Conservation (phyloP, 2,888 invertebrate species). For the Trisateles emortualis region DNA sequence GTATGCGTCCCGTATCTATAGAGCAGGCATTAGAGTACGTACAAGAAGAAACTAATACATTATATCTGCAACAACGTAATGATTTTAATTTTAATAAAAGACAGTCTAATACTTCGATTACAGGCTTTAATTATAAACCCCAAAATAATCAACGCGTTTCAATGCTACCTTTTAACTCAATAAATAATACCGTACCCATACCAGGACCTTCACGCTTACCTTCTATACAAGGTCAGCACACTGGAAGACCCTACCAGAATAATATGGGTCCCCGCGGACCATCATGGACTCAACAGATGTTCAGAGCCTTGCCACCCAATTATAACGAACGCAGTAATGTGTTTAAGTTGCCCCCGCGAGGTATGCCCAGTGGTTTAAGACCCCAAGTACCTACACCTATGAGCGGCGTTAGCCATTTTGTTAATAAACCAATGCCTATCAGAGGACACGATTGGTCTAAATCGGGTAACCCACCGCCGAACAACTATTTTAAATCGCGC, state of each 20-base stretch:
- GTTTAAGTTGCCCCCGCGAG: not conserved
- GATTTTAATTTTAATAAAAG: no score
- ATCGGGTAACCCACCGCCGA: conserved; percentile 36
- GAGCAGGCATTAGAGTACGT: conserved; percentile 30
- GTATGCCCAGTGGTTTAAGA: not conserved
- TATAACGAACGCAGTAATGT: conserved; percentile 4
- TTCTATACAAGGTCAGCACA: not conserved
- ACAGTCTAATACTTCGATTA: no score
- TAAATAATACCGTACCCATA: no score
- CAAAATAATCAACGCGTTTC: no score
- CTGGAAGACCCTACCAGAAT: conserved; percentile 10
- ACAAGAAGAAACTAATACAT: conserved; percentile 27
- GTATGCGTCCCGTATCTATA: conserved; percentile 12
- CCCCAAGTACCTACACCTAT: conserved; percentile 20
- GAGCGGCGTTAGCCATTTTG: conserved; percentile 32
- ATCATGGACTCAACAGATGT: conserved; percentile 27
- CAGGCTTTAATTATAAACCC: no score
- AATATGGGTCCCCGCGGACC: no score
- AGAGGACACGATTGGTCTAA: conserved; percentile 35
- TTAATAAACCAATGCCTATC: conserved; percentile 7
- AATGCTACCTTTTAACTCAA: no score
- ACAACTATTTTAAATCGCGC: conserved; percentile 41
- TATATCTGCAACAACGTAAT: conserved; percentile 27
- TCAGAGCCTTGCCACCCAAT: conserved; percentile 20
- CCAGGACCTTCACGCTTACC: conserved; percentile 10